Base-by-base conservation (phyloP, 1,140 invertebrate species). In the Uloborus diversus region DNA sequence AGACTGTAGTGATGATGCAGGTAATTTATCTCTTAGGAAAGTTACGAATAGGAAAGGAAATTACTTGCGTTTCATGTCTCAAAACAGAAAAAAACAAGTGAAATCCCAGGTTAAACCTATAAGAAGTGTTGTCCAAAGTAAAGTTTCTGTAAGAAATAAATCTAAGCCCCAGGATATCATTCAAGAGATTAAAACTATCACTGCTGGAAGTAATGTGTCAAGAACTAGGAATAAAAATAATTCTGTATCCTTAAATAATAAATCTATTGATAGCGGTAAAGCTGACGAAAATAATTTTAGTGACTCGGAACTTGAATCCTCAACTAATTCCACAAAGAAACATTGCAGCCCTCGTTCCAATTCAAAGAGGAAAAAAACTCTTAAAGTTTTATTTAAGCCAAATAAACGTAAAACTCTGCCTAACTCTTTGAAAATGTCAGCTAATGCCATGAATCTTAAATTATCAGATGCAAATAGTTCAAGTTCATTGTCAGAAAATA, bases 321-420 rank as follows among this genome's bases (percentile, higher is more conserved):
- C 11, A 20, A 7, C 49, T 17, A 17, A 14, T 20, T 17, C 7
- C 17, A 56, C 53, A 56, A 23, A 51, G 27, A 56, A 62, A 62
- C 25, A 17, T 20, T 7, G 20, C 4, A 4, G 23, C 13, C n/a
- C 33, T 73, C 56, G 27, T 28, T 20, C 42, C 42, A 65, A 65
- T 33, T 25, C 42, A 20, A 78, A 66, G 59, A 70, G 49, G 20
- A 53, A 53, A 27, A 78, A 66, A 56, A 64, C 59, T 9, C 42
- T 75, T 23, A 47, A 75, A 51, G 71, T 75, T 37, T 64, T 62
- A 23, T 73, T 73, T 61, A 73, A 73, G 61, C 27, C 69, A 11
- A 61, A 49, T 61, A 25, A n/a, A n/a, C n/a, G n/a, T n/a, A n/a
- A n/a, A n/a, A n/a, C n/a, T n/a, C n/a, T n/a, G n/a, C n/a, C 25